A percentile compares a stretch with the other conserved stretches of the same genome.
Evolutionary conservation across 2,797 vertebrate genomes (phyloP).

Genomic region (Hozukius guyotensis): DNA sequence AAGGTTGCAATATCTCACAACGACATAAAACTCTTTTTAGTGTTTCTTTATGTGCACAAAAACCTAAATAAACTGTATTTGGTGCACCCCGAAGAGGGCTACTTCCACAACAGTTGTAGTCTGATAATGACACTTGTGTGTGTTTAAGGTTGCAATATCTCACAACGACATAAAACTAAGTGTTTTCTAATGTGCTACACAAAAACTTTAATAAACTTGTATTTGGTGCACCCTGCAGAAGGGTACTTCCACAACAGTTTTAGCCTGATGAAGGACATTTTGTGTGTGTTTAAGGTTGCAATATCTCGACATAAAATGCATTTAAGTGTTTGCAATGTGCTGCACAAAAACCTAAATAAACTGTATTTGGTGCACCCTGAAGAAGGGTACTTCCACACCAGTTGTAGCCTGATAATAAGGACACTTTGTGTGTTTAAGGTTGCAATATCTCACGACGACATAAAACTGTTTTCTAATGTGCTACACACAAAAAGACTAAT

Average conservation of each 20-base stretch:
- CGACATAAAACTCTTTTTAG: constrained; percentile 28
- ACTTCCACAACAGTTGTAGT: too few species aligned
- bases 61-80: too few species aligned
- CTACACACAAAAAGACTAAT: too few species aligned
- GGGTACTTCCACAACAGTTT: constrained; percentile 25
- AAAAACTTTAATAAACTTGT: not conserved
- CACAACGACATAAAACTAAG: too few species aligned
- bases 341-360: not conserved
- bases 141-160: too few species aligned
- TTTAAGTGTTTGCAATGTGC: constrained; percentile 4
- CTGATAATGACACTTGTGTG: too few species aligned
- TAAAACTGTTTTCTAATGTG: not conserved
- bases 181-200: too few species aligned
- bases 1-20: not conserved
- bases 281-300: too few species aligned
- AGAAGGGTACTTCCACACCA: constrained; percentile 18
- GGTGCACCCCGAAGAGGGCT: too few species aligned
- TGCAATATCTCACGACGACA: not conserved
- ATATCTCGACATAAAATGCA: too few species aligned
- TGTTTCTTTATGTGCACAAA: not conserved
- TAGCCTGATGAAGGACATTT: too few species aligned
- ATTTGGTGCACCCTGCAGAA: constrained; percentile 33
- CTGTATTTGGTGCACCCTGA: too few species aligned
- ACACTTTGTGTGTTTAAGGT: not conserved
- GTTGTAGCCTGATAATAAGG: not conserved